Evolutionary conservation across 1,140 invertebrate species (phyloP), one percentile per base, ranked within the genome.

Genomic region (Macrotrachela quadricornifera): DNA sequence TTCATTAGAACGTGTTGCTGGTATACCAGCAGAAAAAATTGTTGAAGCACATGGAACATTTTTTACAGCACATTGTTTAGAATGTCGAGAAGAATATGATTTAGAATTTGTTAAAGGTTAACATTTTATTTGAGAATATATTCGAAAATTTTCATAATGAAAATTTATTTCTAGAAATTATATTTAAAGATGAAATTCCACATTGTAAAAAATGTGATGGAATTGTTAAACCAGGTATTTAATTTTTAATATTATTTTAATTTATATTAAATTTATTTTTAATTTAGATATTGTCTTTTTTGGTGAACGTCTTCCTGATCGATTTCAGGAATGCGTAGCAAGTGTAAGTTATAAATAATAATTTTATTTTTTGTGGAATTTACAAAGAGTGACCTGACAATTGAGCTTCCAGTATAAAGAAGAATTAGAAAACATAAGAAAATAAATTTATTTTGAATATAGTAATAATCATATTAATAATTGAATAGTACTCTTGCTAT

Each of bases 41-140:
- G 80, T 92, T 1, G 87, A 94, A 68, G 86, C 87, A 30, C 87
- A 94, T 69, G 88, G 88, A 8, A 84, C 85, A 15, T 92, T 92
- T 65, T 75, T 83, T 63, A 82, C 79, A 0, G 82, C 82, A 36
- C 85, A 84, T 62, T 95, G 88, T 67, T 65, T 85, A 1, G 71
- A 76, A n/a, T 94, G 86, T 62, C 66, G 70, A 9, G 74, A 77
- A 58, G 72, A 79, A 59, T 88, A 85, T 66, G 66, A 74, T 43
- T 75, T 85, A 57, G 73, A 30, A 30, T 30, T 30, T 30, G 8
- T 30, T 8, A 30, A 30, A 30, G 21, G 21, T 30, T 30, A 30
- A 8, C 8, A 30, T 8, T 30, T 4, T 30, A 30, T 30, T 8
- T 30, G 2, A 4, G 8, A 4, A 8, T 30, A 49, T n/a, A 14